A percentile compares a stretch with the other conserved stretches of the same genome.
Conservation (phyloP, 2,113 vertebrate genomes). For the Dipodomys spectabilis region DNA sequence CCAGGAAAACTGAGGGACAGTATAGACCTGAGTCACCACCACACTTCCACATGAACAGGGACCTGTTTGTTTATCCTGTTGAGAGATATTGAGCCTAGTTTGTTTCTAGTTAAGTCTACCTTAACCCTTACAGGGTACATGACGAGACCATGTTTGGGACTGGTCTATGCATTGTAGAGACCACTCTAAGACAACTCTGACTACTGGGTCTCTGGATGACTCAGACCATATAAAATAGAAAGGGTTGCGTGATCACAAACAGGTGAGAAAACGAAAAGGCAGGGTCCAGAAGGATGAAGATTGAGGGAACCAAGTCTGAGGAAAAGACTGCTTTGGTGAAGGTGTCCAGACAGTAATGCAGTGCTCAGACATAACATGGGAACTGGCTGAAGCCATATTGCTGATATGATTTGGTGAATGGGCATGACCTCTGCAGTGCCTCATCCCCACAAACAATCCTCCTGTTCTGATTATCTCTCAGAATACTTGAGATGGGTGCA, state of each 20-base stretch:
- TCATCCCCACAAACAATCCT: neutral
- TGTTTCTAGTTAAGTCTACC: neutral
- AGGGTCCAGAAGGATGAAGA: neutral
- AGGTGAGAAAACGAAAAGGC: neutral
- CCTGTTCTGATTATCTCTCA: neutral
- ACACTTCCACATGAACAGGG: neutral
- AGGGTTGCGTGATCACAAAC: neutral
- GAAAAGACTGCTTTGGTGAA: neutral
- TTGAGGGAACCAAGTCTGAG: neutral
- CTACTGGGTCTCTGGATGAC: too few relatives aligned
- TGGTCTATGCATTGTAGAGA: too few relatives aligned
- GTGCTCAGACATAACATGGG: neutral
- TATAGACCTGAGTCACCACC: neutral
- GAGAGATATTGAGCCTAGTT: neutral
- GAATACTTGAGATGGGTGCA: neutral
- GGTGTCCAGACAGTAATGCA: neutral
- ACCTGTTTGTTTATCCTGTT: neutral
- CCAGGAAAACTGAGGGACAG: too few relatives aligned
- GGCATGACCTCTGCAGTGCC: neutral
- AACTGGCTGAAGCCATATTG: neutral
- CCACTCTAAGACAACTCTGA: too few relatives aligned
- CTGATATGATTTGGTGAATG: rapidly evolving
- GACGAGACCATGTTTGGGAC: too few relatives aligned
- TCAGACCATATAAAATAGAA: too few relatives aligned
- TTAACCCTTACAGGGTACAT: neutral